These are phyloP conservation scores for Danaus chrysippus DNA, from an alignment of 2,888 invertebrate species.

Conservation along the genomic window DNA sequence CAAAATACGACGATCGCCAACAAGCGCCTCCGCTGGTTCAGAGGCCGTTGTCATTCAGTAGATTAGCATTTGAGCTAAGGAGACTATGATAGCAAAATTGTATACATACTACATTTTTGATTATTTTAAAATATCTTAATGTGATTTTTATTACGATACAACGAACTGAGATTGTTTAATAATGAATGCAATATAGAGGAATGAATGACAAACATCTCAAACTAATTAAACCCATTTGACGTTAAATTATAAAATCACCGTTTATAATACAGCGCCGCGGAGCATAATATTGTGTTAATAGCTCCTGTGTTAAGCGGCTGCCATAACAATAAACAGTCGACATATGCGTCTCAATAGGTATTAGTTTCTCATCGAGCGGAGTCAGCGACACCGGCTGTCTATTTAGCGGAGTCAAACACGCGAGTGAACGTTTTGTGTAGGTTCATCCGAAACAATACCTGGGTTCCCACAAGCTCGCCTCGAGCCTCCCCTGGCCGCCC, in stretches of 20 bases:
- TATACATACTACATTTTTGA: too few species aligned
- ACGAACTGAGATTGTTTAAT: too few species aligned
- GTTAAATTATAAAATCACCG: constrained; percentile 1
- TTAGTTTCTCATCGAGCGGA: constrained; percentile 41
- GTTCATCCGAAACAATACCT: constrained; percentile 53
- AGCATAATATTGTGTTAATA: constrained; percentile 2
- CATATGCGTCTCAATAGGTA: constrained; percentile 43
- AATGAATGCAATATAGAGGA: too few species aligned
- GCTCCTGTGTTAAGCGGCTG: neutral
- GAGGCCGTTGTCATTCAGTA: too few species aligned
- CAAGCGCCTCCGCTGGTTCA: neutral
- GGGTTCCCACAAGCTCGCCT: constrained; percentile 66
- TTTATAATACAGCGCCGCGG: neutral
- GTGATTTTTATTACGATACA: too few species aligned
- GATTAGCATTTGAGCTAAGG: too few species aligned
- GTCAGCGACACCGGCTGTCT: constrained; percentile 39
- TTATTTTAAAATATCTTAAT: too few species aligned
- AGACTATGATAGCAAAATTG: too few species aligned
- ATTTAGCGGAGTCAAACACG: constrained; percentile 29
- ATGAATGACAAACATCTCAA: too few species aligned
- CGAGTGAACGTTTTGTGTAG: constrained; percentile 51
- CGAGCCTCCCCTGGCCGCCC: constrained; percentile 44
- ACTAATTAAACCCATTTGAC: too few species aligned
- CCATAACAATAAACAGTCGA: constrained; percentile 34
- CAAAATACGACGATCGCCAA: neutral